A percentile compares a stretch with the other conserved stretches of the same genome.
phyloP scores from a whole-genome alignment of 2,113 vertebrate species.

The Hypomesus transpacificus region DNA sequence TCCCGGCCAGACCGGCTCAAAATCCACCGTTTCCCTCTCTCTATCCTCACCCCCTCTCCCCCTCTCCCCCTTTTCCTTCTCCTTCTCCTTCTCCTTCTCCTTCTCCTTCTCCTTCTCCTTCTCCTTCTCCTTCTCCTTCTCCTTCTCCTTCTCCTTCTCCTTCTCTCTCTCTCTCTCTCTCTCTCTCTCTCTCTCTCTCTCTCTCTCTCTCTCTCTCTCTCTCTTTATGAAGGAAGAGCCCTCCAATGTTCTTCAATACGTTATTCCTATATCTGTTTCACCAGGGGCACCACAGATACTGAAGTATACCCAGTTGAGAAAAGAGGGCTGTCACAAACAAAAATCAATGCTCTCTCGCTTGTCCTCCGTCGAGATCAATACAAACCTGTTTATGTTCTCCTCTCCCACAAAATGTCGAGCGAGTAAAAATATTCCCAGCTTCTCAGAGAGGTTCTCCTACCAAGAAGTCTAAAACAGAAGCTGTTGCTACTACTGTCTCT shows the following conservation, averaged over 20 bases:
- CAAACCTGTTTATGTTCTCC: conserved; percentile 44
- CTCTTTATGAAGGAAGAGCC: too few relatives aligned
- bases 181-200: conserved; percentile 15
- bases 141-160: background rate
- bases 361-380: conserved; percentile 46
- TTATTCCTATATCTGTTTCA: conserved; percentile 18
- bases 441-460: background rate
- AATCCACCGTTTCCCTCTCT: background rate
- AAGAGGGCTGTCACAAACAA: conserved; percentile 37
- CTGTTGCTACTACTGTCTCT: too few relatives aligned
- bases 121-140: background rate
- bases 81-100: background rate
- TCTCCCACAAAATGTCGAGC: conserved; percentile 40
- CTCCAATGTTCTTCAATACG: conserved; percentile 1
- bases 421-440: conserved; percentile 29
- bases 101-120: background rate
- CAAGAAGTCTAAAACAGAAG: too few relatives aligned
- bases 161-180: conserved; percentile 1
- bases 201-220: too few relatives aligned
- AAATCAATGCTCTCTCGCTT: conserved; percentile 41
- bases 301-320: conserved; percentile 39
- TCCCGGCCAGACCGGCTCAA: background rate
- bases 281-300: conserved; percentile 34
- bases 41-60: background rate
- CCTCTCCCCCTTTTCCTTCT: background rate